Evolutionary conservation across 2,113 vertebrate genomes (phyloP).

Genomic region (Clarias gariepinus): DNA sequence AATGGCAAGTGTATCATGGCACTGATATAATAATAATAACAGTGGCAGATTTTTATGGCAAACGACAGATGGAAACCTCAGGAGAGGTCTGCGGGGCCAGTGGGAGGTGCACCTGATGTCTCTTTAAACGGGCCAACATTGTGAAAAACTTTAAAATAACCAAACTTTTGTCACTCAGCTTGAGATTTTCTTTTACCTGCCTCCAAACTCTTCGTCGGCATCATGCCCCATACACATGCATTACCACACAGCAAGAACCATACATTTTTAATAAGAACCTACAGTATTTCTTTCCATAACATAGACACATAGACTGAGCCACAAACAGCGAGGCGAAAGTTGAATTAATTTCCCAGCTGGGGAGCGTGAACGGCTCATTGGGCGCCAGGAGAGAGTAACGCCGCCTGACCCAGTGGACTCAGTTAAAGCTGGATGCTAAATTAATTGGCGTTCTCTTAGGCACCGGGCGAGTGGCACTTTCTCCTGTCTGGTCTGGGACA

Average conservation of each 20-base stretch:
- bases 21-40: not conserved
- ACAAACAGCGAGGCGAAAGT: not conserved
- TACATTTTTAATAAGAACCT: constrained; percentile 20
- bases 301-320: not conserved
- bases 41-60: constrained; percentile 14
- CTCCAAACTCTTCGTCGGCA: not conserved
- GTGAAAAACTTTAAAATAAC: constrained; percentile 28
- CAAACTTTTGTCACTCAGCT: constrained; percentile 26
- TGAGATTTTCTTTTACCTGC: not conserved
- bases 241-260: constrained; percentile 1
- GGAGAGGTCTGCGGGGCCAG: constrained; percentile 26
- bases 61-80: constrained; percentile 37
- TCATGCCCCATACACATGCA: not conserved
- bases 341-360: constrained; percentile 52
- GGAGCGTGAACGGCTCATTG: constrained; percentile 16
- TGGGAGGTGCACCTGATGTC: constrained; percentile 35
- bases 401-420: constrained; percentile 39
- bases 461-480: not conserved
- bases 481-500: constrained; percentile 15
- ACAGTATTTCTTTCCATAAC: not conserved
- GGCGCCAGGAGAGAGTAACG: constrained; percentile 22
- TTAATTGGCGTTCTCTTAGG: constrained; percentile 51
- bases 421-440: constrained; percentile 40
- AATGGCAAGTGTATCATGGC: not conserved
- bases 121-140: constrained; percentile 35